phyloP scores from a whole-genome alignment of 2,113 vertebrate genomes.

The Puma concolor region DNA sequence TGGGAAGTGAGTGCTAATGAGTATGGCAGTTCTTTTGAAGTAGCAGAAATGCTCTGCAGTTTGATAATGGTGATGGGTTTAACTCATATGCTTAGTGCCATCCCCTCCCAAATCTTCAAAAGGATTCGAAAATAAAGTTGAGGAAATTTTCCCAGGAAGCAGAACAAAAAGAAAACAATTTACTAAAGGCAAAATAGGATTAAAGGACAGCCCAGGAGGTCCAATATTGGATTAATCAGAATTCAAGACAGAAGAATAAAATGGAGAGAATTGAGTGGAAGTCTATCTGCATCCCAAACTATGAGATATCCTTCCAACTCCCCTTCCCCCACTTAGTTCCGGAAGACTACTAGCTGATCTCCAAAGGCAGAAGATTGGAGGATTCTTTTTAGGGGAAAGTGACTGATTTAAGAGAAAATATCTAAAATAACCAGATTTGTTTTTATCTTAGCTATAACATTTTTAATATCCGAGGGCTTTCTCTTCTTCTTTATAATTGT shows the following conservation, averaged over 20 bases:
- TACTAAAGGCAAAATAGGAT: not conserved
- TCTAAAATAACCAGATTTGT: not conserved
- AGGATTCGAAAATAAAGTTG: not conserved
- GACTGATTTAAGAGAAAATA: not conserved
- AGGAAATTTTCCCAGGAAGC: not conserved
- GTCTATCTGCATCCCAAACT: not conserved
- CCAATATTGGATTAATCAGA: conserved; percentile 20
- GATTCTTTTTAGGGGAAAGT: not conserved
- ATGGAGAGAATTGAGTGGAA: not conserved
- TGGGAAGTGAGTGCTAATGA: not conserved
- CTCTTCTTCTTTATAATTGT: not conserved
- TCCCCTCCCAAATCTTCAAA: not conserved
- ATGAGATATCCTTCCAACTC: not conserved
- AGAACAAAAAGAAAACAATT: not conserved
- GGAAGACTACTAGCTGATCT: not conserved
- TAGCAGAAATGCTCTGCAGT: not conserved
- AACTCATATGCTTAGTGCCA: not conserved
- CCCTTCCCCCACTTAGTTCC: not conserved
- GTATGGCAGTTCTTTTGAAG: not conserved
- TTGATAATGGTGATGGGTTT: not conserved
- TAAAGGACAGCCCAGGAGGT: not conserved
- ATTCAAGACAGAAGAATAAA: not conserved
- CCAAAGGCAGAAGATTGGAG: not conserved
- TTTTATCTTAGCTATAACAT: not conserved
- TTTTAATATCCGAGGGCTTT: not conserved